phyloP scores from a whole-genome alignment of 2,888 invertebrate genomes.

The Agrotis segetum region DNA sequence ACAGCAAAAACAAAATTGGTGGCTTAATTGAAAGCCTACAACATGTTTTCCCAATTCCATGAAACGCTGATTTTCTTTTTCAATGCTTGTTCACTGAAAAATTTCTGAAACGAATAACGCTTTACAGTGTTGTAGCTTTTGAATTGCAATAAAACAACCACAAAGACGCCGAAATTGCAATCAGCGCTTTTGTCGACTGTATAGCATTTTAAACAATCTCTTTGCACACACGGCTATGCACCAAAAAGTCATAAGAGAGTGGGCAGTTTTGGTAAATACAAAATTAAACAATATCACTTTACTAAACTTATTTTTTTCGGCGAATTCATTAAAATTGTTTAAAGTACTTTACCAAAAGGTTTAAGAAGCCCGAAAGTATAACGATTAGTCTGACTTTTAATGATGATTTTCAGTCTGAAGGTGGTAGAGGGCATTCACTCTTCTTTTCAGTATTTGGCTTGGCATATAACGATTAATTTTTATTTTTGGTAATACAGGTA shows the following conservation, averaged over 20 bases:
- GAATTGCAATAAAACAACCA: conserved; percentile 12
- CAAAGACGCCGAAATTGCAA: conserved; percentile 6
- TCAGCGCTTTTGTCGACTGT: not conserved
- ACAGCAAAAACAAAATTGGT: no score
- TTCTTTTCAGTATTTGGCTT: no score
- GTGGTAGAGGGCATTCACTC: not conserved
- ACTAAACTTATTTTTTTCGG: not conserved
- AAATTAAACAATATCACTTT: not conserved
- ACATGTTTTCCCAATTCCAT: not conserved
- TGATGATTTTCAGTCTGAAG: not conserved
- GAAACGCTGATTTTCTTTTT: not conserved
- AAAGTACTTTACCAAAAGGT: not conserved
- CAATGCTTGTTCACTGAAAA: not conserved
- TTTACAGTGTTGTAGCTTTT: not conserved
- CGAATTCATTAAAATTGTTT: not conserved
- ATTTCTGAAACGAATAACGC: not conserved
- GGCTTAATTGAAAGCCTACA: no score
- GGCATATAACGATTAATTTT: no score
- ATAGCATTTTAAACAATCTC: no score
- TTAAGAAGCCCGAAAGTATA: not conserved
- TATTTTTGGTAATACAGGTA: no score
- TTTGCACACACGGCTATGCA: no score
- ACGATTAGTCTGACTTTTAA: not conserved
- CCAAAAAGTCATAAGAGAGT: not conserved
- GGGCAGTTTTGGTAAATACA: not conserved